Evolutionary conservation across 2,888 invertebrate species (phyloP), one percentile per base, ranked within the genome.

Genomic region (Eueremaeus valkanovi): DNA sequence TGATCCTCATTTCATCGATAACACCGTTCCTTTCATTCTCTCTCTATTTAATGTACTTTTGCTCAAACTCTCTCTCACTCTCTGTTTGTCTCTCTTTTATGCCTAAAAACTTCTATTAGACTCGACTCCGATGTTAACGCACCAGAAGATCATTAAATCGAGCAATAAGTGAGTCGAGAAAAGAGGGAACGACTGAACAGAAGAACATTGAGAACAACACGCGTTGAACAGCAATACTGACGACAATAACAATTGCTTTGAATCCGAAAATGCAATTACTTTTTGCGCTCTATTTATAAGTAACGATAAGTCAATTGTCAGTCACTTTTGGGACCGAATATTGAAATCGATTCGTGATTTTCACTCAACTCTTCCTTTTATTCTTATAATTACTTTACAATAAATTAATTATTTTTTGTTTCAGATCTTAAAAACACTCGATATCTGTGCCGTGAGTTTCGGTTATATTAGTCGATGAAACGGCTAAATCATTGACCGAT

Each of bases 71-170:
- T n/a, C 31, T 16, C 42, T 36, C 21, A 68, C 9, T 58, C 24
- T 58, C 24, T 68, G 29, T 68, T 11, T 31, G 27, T n/a, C 13
- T 21, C 13, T 18, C 16, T 63, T 63, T 63, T 63, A 63, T 63
- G 63, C 33, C 63, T n/a, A n/a, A 63, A 63, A 58, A 31, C 61
- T 21, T 68, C 63, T 31, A 63, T 31, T 33, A 63, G 36, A 9
- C 24, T 42, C 40, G 42, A 11, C 18, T 29, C 29, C 40, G 36
- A 13, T 68, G 68, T 68, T 68, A 68, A 68, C 68, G 68, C 68
- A 68, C 40, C 40, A 68, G 68, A 68, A 68, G 68, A 68, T 68
- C 68, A 42, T 68, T 40, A 68, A 68, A 68, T 63, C 63, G 33
- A 21, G 13, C 63, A 63, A 36, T 29, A 61, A 61, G 3, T 8